phyloP scores from a whole-genome alignment of 2,113 vertebrate species.

The Oxyura jamaicensis region DNA sequence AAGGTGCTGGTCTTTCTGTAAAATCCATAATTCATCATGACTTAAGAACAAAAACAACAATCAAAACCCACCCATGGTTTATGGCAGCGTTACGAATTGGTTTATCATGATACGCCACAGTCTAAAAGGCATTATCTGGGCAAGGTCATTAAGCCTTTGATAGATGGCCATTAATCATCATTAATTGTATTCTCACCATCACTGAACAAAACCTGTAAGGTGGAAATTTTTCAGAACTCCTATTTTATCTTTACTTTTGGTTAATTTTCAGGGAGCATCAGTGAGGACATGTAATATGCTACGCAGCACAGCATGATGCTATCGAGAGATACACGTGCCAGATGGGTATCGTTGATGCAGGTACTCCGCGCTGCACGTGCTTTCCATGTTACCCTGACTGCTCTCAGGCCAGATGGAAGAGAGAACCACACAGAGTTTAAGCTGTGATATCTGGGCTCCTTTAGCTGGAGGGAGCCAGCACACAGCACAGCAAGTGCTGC shows the following conservation, averaged over 20 bases:
- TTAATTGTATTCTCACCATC: not conserved
- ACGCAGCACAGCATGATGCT: not conserved
- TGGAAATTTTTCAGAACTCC: not conserved
- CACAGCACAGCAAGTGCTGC: not conserved
- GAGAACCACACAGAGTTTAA: rapidly evolving
- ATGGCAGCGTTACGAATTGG: not conserved
- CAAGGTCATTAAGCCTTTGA: not conserved
- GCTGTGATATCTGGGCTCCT: not conserved
- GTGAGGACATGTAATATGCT: not conserved
- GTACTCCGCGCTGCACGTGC: not conserved
- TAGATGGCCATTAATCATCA: not conserved
- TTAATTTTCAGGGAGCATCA: not conserved
- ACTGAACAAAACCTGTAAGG: not conserved
- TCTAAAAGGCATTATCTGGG: not conserved
- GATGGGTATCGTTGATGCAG: rapidly evolving
- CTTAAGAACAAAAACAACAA: not conserved
- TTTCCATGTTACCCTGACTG: not conserved
- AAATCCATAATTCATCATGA: not conserved
- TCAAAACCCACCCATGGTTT: not conserved
- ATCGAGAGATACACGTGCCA: rapidly evolving
- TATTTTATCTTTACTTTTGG: not conserved
- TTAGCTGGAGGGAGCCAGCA: not conserved
- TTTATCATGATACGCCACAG: not conserved
- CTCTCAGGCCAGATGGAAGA: not conserved
- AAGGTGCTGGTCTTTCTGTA: not conserved